These are phyloP conservation scores for Myopa testacea DNA, from an alignment of 2,888 invertebrate species.

Conservation along the genomic window DNA sequence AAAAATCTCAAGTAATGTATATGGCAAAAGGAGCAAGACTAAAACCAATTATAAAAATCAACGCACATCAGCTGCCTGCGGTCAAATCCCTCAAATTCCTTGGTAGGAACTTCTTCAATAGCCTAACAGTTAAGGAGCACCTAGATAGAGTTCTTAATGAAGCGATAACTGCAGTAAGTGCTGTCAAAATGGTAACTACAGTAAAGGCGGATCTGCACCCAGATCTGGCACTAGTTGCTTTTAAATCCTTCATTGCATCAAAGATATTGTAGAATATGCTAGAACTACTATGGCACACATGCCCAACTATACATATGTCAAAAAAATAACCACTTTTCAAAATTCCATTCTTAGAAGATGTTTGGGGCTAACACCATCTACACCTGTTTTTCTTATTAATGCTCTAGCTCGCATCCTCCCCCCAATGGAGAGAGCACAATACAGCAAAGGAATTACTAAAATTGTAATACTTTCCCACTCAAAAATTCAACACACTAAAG, in stretches of 20 bases:
- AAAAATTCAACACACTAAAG: no score
- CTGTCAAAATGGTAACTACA: slow-evolving; percentile 8
- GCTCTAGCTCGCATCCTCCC: no score
- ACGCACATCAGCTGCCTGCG: not conserved
- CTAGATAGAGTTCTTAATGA: slow-evolving; percentile 1
- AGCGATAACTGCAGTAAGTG: not conserved
- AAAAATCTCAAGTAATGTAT: slow-evolving; percentile 1
- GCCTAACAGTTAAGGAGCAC: not conserved
- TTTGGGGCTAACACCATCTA: no score
- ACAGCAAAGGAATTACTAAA: no score
- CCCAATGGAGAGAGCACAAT: no score
- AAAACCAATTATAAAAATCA: not conserved
- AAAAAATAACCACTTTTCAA: no score
- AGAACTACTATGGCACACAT: not conserved
- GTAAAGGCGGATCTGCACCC: not conserved
- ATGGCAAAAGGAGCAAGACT: not conserved
- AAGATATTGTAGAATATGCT: slow-evolving; percentile 1
- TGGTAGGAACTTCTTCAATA: not conserved
- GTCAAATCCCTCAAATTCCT: slow-evolving; percentile 11
- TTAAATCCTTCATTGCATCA: not conserved
- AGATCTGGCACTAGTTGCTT: not conserved
- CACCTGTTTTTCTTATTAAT: no score
- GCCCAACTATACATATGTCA: not conserved
- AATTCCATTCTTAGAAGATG: no score
- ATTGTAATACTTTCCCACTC: no score